Percentiles rank a stretch among this genome's conserved stretches.
These are phyloP conservation scores for Rambutsinella grinnellia DNA, from an alignment of 2,888 invertebrate species.

Conservation along the genomic window DNA sequence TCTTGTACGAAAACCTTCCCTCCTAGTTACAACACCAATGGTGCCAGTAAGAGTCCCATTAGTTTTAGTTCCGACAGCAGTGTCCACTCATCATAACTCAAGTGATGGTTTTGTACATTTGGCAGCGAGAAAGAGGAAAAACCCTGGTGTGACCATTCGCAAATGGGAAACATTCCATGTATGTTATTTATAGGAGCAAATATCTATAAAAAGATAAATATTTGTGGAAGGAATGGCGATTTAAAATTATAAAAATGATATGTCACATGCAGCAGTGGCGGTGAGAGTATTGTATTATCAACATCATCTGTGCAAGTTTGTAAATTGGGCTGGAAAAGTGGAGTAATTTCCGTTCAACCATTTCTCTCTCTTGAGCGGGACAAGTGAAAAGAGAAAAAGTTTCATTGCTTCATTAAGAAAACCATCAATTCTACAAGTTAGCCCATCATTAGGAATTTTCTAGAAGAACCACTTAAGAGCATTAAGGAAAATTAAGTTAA, in stretches of 20 bases:
- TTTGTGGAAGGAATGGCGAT: not conserved
- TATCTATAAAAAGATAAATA: not conserved
- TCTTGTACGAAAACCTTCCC: slow-evolving; percentile 31
- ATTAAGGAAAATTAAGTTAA: slow-evolving; percentile 22
- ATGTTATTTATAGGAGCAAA: slow-evolving; percentile 10
- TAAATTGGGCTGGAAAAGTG: no score
- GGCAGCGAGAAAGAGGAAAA: slow-evolving; percentile 16
- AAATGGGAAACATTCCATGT: slow-evolving; percentile 48
- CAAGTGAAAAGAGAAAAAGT: no score
- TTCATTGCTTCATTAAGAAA: no score
- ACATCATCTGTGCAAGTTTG: no score
- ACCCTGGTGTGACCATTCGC: slow-evolving; percentile 24
- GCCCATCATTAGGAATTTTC: no score
- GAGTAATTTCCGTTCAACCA: no score
- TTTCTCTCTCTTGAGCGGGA: slow-evolving; percentile 3
- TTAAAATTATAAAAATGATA: no score
- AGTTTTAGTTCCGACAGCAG: not conserved
- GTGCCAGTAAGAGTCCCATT: slow-evolving; percentile 7
- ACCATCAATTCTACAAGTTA: no score
- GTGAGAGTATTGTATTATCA: no score
- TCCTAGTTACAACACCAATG: slow-evolving; percentile 8
- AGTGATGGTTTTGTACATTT: not conserved
- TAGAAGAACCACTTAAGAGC: no score
- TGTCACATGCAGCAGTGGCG: no score
- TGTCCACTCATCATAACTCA: not conserved